Evolutionary conservation across 2,797 vertebrate species (phyloP), one percentile per base, ranked within the genome.

Genomic region (Argyrosomus regius): DNA sequence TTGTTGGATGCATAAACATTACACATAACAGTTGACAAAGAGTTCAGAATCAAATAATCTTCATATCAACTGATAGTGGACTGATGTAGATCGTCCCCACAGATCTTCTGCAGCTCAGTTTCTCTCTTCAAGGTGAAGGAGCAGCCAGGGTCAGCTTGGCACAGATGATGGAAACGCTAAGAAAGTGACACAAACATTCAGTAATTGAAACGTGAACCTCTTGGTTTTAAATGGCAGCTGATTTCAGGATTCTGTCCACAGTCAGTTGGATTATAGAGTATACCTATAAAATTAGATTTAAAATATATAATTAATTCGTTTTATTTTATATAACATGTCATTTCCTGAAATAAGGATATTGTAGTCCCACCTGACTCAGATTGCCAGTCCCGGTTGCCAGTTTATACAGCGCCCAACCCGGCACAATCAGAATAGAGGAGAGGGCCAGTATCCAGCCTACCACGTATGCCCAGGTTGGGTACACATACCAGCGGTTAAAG

Each of bases 371-470:
- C 94, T 95, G 77, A 70, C 20, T 83, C 14, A 95, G 61, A 43
- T 52, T 93, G 26, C 94, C 95, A 35, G 84, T 89, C n/a, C 17
- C 80, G 31, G 85, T 84, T 53, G 12, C 58, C 18, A 96, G 69
- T 26, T 80, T 89, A 7, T 81, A 81, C 48, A 96, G 22, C 0
- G 92, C 92, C 57, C 75, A 88, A 31, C 79, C 93, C 16, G 97
- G 97, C 8, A 97, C 94, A 22, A 96, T 81, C 3, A 96, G 24
- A 87, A 97, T 96, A 71, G 97, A 97, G 78, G 97, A 97, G 52
- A 97, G 86, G 16, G 96, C 93, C 90, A 97, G 72, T 13, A 94
- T 10, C 96, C 96, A 97, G 18, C 97, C 97, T 1, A 96, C 61
- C 4, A 88, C 85, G 39, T 97, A 94, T 0, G 94, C 96, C 97